phyloP scores from a whole-genome alignment of 2,888 invertebrate species.

The Cephalotes varians region DNA sequence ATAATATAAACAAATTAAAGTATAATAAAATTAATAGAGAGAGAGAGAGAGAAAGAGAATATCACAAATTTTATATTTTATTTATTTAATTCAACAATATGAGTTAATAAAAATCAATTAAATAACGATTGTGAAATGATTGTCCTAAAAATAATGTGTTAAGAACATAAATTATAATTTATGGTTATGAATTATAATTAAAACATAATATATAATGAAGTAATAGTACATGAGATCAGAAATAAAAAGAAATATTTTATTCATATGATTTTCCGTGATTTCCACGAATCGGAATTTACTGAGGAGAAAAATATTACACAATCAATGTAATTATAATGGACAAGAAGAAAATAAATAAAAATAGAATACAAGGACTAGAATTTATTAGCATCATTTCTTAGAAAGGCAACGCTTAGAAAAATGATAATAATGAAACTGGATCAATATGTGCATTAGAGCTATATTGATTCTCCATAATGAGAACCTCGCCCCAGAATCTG shows the following conservation, averaged over 20 bases:
- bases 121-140: neutral
- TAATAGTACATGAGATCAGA: neutral
- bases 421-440: constrained; percentile 13
- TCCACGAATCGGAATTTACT: neutral
- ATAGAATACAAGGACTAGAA: neutral
- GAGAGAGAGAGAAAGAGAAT: no score
- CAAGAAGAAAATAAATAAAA: constrained; percentile 25
- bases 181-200: neutral
- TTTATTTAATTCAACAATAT: neutral
- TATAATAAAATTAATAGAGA: neutral
- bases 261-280: neutral
- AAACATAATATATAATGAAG: neutral
- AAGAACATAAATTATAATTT: neutral
- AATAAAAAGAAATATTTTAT: neutral
- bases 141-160: neutral
- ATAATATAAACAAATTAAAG: neutral
- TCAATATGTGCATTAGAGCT: constrained; percentile 4
- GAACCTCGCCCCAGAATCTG: constrained; percentile 33
- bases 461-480: constrained; percentile 45
- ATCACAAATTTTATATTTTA: neutral
- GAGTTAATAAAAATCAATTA: neutral
- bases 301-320: neutral
- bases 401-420: constrained; percentile 34
- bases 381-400: constrained; percentile 48
- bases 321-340: neutral